Percentiles rank a stretch among this genome's conserved stretches.
These are phyloP conservation scores for Eulimnadia texana DNA, from an alignment of 1,140 invertebrate species.

Conservation along the genomic window DNA sequence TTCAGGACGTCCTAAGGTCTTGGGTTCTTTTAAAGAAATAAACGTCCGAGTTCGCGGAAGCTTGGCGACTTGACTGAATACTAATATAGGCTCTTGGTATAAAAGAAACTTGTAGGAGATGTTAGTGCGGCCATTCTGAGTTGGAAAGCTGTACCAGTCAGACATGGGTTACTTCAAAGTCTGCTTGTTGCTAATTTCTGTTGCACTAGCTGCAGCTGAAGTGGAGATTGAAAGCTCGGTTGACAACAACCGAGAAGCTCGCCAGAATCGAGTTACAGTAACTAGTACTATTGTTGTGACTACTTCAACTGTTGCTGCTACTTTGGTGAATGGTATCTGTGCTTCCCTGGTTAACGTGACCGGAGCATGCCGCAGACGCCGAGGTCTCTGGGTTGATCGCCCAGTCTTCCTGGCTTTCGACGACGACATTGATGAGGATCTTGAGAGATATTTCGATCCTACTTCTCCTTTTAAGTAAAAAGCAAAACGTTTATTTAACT, in stretches of 20 bases:
- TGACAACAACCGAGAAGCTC: background rate
- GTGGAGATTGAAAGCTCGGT: background rate
- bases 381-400: background rate
- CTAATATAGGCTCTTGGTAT: too few species aligned
- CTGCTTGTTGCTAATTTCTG: background rate
- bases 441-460: background rate
- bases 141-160: too few species aligned
- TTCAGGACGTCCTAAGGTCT: too few species aligned
- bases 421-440: background rate
- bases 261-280: background rate
- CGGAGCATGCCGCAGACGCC: conserved; percentile 1
- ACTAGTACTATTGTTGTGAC: background rate
- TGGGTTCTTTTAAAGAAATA: too few species aligned
- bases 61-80: too few species aligned
- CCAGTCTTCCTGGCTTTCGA: conserved; percentile 13
- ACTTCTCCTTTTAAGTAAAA: background rate
- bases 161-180: background rate
- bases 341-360: conserved; percentile 14
- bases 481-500: background rate
- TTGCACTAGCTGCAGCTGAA: background rate
- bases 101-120: too few species aligned
- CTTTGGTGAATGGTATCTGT: conserved; percentile 3
- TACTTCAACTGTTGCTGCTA: background rate
- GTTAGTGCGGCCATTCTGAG: too few species aligned
- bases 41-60: too few species aligned